phyloP scores from a whole-genome alignment of 53 echinoderm and acorn worm genomes.

The Crossaster papposus region DNA sequence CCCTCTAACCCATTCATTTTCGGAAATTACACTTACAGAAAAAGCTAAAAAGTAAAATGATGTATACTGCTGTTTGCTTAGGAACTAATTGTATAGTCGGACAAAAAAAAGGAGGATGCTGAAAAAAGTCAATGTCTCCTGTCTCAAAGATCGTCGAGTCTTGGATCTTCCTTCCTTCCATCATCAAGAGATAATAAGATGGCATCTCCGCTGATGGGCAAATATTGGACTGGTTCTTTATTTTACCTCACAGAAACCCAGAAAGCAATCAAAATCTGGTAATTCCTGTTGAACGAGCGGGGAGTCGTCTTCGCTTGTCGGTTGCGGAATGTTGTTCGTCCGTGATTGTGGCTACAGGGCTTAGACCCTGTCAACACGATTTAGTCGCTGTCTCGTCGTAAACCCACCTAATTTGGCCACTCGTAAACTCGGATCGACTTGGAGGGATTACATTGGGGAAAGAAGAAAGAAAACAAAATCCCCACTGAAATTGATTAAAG shows the following conservation, averaged over 20 bases:
- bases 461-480: background rate
- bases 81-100: too few species aligned
- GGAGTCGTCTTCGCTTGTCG: background rate
- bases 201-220: background rate
- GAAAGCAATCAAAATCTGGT: constrained; percentile 32
- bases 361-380: constrained; percentile 17
- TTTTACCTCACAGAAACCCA: background rate
- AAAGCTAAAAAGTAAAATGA: too few species aligned
- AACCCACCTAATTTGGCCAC: constrained; percentile 13
- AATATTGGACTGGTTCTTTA: constrained; percentile 20
- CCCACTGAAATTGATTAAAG: background rate
- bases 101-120: too few species aligned
- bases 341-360: background rate
- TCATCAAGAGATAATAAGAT: constrained; percentile 51
- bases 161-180: background rate
- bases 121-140: background rate
- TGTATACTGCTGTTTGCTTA: too few species aligned
- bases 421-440: background rate
- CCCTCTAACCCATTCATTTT: too few species aligned
- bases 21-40: too few species aligned
- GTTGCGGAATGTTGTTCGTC: constrained; percentile 2
- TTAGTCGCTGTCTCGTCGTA: background rate
- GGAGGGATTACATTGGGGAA: background rate
- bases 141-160: background rate
- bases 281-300: constrained; percentile 17